A percentile compares a stretch with the other conserved stretches of the same genome.
phyloP scores from a whole-genome alignment of 1,140 invertebrate species.

The Philopotamus ludificatus region DNA sequence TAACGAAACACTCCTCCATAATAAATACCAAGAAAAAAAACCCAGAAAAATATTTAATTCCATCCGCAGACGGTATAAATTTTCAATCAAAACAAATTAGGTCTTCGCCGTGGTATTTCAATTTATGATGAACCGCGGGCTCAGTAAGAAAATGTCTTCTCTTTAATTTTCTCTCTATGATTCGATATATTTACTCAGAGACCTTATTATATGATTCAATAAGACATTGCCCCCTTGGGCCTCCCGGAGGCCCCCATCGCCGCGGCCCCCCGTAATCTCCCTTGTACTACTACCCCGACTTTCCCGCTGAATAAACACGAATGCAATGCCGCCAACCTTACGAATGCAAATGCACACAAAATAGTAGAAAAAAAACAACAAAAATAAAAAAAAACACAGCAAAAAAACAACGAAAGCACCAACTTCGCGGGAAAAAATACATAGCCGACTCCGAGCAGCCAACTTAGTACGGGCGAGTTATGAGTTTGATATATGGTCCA shows the following conservation, averaged over 20 bases:
- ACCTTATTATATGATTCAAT: conserved; percentile 41
- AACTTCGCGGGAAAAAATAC: conserved; percentile 34
- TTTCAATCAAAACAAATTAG: background rate
- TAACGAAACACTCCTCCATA: too few relatives aligned
- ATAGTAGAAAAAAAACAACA: conserved; percentile 26
- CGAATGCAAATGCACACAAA: conserved; percentile 41
- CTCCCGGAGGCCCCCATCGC: background rate
- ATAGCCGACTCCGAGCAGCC: conserved; percentile 18
- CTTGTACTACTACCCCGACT: conserved; percentile 26
- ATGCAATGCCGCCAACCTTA: conserved; percentile 40
- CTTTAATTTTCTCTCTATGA: conserved; percentile 9
- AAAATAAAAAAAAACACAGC: conserved; percentile 2
- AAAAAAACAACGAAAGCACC: conserved; percentile 17
- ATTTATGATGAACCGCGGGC: background rate
- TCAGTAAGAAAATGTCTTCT: background rate
- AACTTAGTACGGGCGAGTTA: conserved; percentile 12
- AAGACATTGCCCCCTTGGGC: conserved; percentile 29
- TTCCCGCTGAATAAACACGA: conserved; percentile 41
- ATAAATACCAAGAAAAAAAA: too few relatives aligned
- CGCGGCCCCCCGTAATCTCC: conserved; percentile 1
- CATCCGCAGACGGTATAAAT: too few relatives aligned
- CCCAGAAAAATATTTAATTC: too few relatives aligned
- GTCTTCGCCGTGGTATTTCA: background rate
- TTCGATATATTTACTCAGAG: conserved; percentile 30
- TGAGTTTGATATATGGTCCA: background rate